Evolutionary conservation across 2,113 vertebrate genomes (phyloP).

Genomic region (Sorex araneus): DNA sequence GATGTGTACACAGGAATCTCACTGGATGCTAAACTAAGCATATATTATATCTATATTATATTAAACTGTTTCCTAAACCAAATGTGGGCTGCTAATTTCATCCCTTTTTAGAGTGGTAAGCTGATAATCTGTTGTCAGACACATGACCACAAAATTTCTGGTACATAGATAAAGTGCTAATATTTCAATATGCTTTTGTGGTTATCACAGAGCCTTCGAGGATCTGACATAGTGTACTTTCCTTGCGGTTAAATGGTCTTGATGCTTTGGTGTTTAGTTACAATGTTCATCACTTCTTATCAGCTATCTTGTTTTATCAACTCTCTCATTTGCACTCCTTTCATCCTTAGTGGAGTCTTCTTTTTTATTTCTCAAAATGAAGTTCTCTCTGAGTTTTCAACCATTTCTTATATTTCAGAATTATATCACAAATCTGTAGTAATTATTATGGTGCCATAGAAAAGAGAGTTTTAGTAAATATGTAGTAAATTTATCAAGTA

Average conservation of each 20-base stretch:
- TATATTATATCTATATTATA: too few species aligned
- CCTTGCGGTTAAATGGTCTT: not conserved
- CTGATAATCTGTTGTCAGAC: not conserved
- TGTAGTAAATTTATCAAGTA: not conserved
- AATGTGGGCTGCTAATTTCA: not conserved
- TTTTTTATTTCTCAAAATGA: constrained; percentile 38
- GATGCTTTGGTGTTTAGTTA: constrained; percentile 36
- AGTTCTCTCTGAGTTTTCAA: not conserved
- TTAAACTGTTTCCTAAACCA: not conserved
- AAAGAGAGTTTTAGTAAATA: not conserved
- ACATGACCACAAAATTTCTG: constrained; percentile 16
- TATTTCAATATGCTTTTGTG: not conserved
- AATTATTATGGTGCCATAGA: not conserved
- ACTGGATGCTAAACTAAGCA: too few species aligned
- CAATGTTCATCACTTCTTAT: not conserved
- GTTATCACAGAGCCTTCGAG: not conserved
- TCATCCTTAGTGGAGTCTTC: not conserved
- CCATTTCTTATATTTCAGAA: not conserved
- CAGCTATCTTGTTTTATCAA: not conserved
- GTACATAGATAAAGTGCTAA: not conserved
- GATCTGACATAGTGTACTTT: not conserved
- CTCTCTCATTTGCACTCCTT: not conserved
- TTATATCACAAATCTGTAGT: not conserved
- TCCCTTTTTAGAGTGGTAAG: constrained; percentile 31
- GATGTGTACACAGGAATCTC: not conserved